Conservation (phyloP, 2,797 vertebrate genomes). For the Labeo calbasu region DNA sequence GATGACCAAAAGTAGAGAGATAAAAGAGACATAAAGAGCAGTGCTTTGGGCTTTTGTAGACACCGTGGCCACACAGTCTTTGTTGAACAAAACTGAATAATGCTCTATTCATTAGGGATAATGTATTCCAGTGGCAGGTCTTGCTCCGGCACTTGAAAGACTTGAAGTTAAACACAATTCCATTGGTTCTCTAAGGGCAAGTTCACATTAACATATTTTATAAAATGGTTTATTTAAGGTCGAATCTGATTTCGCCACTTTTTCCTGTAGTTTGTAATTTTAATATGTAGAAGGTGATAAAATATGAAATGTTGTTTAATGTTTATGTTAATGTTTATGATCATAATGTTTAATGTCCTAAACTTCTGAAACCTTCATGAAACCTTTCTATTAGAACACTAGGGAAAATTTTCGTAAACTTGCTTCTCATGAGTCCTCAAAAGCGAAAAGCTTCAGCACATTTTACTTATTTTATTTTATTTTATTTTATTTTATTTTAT, state of each 20-base stretch:
- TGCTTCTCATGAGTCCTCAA: background rate
- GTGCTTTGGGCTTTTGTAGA: conserved; percentile 38
- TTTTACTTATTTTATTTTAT: background rate
- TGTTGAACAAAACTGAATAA: conserved; percentile 57
- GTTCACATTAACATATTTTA: conserved; percentile 38
- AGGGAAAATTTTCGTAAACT: background rate
- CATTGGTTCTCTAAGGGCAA: conserved; percentile 35
- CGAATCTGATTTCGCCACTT: conserved; percentile 3
- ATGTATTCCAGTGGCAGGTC: conserved; percentile 52
- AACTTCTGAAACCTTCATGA: background rate
- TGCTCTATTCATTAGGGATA: conserved; percentile 55
- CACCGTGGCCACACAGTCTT: conserved; percentile 42
- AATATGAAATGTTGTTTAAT: background rate
- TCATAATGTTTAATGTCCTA: background rate
- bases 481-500: background rate
- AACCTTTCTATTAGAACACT: background rate
- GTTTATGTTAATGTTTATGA: background rate
- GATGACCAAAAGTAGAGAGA: conserved; percentile 21
- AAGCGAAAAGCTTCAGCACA: background rate
- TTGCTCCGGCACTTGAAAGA: conserved; percentile 45
- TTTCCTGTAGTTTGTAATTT: background rate
- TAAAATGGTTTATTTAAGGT: conserved; percentile 28
- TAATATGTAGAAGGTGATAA: background rate
- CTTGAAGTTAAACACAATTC: conserved; percentile 39
- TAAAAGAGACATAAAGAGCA: conserved; percentile 33